These are phyloP conservation scores for Drosophila mercatorum DNA, from an alignment of 2,888 invertebrate genomes.

Conservation along the genomic window DNA sequence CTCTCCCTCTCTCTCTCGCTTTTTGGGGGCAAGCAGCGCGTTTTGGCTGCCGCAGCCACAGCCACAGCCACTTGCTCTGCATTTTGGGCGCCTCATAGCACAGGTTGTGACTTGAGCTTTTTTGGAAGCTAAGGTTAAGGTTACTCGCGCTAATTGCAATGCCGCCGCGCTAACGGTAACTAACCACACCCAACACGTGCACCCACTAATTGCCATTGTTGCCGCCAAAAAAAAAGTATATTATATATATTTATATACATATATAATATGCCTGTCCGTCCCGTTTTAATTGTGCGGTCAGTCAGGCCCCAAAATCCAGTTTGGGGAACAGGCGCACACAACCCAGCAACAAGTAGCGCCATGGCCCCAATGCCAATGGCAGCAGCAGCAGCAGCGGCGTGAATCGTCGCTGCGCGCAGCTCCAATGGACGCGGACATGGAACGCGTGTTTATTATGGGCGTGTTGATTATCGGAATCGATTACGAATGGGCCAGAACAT, in stretches of 20 bases:
- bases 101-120: conserved; percentile 84
- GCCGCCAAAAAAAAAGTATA: conserved; percentile 4
- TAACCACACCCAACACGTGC: conserved; percentile 64
- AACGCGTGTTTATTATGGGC: background rate
- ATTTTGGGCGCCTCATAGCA: conserved; percentile 82
- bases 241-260: conserved; percentile 1
- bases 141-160: conserved; percentile 67
- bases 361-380: conserved; percentile 31
- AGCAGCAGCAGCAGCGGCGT: conserved; percentile 33
- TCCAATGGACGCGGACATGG: conserved; percentile 18
- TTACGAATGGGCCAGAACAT: background rate
- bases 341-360: conserved; percentile 54
- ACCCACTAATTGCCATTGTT: conserved; percentile 9
- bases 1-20: background rate
- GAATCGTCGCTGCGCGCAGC: conserved; percentile 40
- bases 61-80: conserved; percentile 50
- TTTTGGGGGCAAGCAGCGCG: conserved; percentile 32
- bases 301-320: conserved; percentile 85
- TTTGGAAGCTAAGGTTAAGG: conserved; percentile 84
- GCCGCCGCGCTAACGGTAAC: conserved; percentile 45
- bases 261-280: conserved; percentile 64
- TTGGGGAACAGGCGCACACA: conserved; percentile 83
- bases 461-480: conserved; percentile 22
- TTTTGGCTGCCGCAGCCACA: conserved; percentile 60
- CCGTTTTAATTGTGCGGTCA: conserved; percentile 82